Conservation (phyloP, 2,113 vertebrate species). For the Glaucidium brasilianum region DNA sequence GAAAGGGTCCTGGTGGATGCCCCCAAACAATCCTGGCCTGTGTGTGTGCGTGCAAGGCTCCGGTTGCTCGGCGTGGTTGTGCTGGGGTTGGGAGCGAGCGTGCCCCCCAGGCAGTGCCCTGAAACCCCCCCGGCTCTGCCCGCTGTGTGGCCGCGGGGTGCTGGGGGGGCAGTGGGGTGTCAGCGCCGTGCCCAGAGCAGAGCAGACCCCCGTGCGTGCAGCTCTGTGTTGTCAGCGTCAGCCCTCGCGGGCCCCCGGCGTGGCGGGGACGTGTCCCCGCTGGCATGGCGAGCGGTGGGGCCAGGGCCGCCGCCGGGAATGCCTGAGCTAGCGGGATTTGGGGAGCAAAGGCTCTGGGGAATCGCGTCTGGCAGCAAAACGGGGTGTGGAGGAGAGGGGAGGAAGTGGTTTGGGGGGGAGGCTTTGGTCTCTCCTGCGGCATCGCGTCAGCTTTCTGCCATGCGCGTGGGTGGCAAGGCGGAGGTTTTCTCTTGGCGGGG, state of each 20-base stretch:
- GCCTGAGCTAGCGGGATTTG: neutral
- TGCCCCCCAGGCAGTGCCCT: neutral
- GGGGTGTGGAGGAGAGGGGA: neutral
- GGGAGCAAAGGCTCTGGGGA: neutral
- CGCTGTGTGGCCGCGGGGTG: neutral
- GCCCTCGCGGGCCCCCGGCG: neutral
- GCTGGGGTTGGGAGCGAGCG: neutral
- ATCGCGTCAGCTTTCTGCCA: neutral
- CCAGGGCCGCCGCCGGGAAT: rapidly evolving
- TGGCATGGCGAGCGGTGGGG: neutral
- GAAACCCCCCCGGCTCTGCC: neutral
- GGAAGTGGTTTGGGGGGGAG: neutral
- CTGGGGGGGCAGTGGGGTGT: neutral
- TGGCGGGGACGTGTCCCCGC: rapidly evolving
- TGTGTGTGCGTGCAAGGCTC: neutral
- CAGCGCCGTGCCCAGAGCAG: rapidly evolving
- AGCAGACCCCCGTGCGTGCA: neutral
- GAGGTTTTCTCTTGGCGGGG: neutral
- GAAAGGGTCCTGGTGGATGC: neutral
- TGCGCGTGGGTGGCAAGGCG: neutral
- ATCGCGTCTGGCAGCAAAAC: neutral
- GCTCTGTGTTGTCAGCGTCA: neutral
- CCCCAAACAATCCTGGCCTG: neutral
- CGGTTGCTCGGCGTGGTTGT: rapidly evolving
- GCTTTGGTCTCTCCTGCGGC: neutral